Conservation (phyloP, 2,113 vertebrate genomes). For the Cavia aperea region DNA sequence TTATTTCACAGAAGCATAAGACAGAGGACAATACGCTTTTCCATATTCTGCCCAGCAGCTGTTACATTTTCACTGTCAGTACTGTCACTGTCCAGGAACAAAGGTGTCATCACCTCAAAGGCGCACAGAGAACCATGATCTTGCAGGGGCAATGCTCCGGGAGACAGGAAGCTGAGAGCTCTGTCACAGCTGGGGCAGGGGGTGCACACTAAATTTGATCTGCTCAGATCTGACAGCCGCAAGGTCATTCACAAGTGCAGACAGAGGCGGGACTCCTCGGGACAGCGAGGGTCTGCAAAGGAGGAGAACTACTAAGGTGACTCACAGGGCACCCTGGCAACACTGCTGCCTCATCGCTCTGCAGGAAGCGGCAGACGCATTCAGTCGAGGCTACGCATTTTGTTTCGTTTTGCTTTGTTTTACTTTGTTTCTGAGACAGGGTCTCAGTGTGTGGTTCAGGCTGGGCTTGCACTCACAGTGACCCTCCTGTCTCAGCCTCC, state of each 20-base stretch:
- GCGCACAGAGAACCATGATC: not conserved
- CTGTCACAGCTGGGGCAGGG: not conserved
- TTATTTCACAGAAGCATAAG: not conserved
- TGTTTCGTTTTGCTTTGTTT: not conserved
- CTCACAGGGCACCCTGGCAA: not conserved
- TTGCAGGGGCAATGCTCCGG: fast-evolving
- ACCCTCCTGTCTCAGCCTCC: not conserved
- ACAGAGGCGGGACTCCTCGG: not conserved
- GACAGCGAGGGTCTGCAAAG: not conserved
- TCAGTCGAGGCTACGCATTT: not conserved
- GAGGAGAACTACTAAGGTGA: too few species aligned
- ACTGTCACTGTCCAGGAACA: not conserved
- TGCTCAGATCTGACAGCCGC: not conserved
- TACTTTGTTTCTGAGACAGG: not conserved
- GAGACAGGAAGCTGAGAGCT: not conserved
- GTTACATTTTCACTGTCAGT: not conserved
- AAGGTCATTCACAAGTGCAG: not conserved
- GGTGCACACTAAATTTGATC: not conserved
- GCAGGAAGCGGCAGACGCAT: not conserved
- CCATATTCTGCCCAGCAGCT: not conserved
- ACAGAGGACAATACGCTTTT: not conserved
- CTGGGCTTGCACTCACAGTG: not conserved
- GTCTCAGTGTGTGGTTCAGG: not conserved
- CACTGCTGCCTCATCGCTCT: not conserved
- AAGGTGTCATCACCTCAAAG: not conserved